Percentiles rank a stretch among this genome's conserved stretches.
Evolutionary conservation across 2,113 vertebrate genomes (phyloP).

Genomic region (Takifugu flavidus): DNA sequence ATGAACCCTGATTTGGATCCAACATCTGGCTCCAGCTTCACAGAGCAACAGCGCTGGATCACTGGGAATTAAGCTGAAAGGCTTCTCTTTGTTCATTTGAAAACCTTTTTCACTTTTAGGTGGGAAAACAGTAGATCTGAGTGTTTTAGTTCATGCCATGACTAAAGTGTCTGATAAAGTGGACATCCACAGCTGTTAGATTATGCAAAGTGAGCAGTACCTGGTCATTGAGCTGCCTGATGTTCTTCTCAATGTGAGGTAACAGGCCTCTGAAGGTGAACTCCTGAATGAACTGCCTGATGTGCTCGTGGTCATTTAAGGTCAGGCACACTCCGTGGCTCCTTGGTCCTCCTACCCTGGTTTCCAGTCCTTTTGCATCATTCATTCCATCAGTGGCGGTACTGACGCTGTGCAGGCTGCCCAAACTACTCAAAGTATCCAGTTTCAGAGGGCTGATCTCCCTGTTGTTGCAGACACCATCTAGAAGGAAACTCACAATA

Average conservation of each 20-base stretch:
- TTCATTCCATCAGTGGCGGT: conserved; percentile 71
- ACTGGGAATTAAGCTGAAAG: too few relatives aligned
- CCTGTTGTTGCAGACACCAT: conserved; percentile 75
- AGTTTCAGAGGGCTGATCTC: conserved; percentile 83
- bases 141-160: too few relatives aligned
- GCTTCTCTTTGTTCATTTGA: too few relatives aligned
- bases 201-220: conserved; percentile 57
- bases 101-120: too few relatives aligned
- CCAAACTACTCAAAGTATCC: conserved; percentile 71
- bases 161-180: too few relatives aligned
- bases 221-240: conserved; percentile 97
- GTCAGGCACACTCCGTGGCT: conserved; percentile 88
- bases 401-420: conserved; percentile 61
- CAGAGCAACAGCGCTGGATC: too few relatives aligned
- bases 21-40: too few relatives aligned
- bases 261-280: conserved; percentile 95
- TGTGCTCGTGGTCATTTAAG: conserved; percentile 92
- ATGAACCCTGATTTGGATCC: too few relatives aligned
- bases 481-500: conserved; percentile 52
- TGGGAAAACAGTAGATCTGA: too few relatives aligned
- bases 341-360: conserved; percentile 40
- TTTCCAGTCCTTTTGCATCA: conserved; percentile 63
- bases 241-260: conserved; percentile 96
- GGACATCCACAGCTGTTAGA: too few relatives aligned
- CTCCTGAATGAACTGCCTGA: conserved; percentile 96